Base-by-base conservation (phyloP, 2,888 invertebrate genomes). In the Salticus scenicus region DNA sequence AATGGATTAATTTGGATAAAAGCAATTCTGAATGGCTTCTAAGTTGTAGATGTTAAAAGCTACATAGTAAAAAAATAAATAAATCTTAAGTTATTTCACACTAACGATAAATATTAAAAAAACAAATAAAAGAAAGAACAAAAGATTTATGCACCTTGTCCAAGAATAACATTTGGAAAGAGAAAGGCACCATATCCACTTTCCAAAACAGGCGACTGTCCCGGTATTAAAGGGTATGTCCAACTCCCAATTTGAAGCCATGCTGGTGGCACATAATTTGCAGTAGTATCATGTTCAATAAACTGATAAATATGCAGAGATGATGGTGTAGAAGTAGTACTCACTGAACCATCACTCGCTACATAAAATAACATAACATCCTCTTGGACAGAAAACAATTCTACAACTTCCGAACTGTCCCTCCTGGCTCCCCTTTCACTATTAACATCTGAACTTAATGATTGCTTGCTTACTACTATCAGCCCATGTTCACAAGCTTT, bases 101-200 rank as follows among this genome's bases (percentile, higher is more conserved):
- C n/a, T n/a, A n/a, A n/a, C n/a, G n/a, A n/a, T n/a, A n/a, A n/a
- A n/a, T n/a, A n/a, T n/a, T n/a, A n/a, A n/a, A n/a, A n/a, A n/a
- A n/a, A n/a, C n/a, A n/a, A n/a, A n/a, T n/a, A n/a, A n/a, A n/a
- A n/a, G n/a, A n/a, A n/a, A 24, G 24, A 24, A 24, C 8, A 57
- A 24, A 31, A 28, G 8, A 63, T 63, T 28, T 1, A 31, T 37
- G 33, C 24, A 79, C 85, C 85, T 77, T 91, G 90, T 64, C 91
- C 90, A 17, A 92, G 90, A 89, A 93, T 93, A 80, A 94, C 92
- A 91, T 95, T 95, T 0, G 95, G 95, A 88, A 96, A 93, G 77
- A 96, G 93, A 90, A 95, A 95, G 0, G 95, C 95, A 17, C 95
- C 95, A 90, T 93, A 94, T 63, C 93, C 93, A 4, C 94, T 94